phyloP scores from a whole-genome alignment of 2,797 vertebrate species.

The Peromyscus melanophrys region DNA sequence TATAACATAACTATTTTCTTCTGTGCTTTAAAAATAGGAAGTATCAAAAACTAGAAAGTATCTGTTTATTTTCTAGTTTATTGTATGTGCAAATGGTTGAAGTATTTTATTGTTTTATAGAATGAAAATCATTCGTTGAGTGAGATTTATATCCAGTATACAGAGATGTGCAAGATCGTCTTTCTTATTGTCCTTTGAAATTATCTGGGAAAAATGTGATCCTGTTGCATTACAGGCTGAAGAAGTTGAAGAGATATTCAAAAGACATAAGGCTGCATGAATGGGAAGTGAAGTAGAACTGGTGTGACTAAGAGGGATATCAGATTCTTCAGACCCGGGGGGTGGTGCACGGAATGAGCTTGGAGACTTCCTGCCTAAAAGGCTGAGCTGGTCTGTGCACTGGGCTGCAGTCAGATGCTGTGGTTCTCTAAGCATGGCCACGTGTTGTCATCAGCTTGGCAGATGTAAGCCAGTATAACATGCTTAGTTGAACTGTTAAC shows the following conservation, averaged over 20 bases:
- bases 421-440: constrained; percentile 30
- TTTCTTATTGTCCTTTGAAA: constrained; percentile 73
- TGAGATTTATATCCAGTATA: constrained; percentile 66
- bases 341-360: not conserved
- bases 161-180: constrained; percentile 50
- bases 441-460: constrained; percentile 39
- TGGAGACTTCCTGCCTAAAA: constrained; percentile 49
- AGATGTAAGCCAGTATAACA: constrained; percentile 55
- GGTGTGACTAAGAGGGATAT: constrained; percentile 83
- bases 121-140: constrained; percentile 60
- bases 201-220: constrained; percentile 49
- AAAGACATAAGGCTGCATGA: constrained; percentile 77
- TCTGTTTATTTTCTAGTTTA: constrained; percentile 57
- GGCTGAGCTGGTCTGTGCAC: constrained; percentile 42
- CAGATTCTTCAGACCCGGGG: constrained; percentile 78
- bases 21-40: constrained; percentile 64
- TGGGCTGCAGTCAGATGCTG: constrained; percentile 21
- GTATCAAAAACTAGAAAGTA: not conserved
- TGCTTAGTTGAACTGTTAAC: constrained; percentile 32
- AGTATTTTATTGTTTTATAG: constrained; percentile 61
- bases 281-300: constrained; percentile 78
- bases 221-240: constrained; percentile 38
- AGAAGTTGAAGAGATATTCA: constrained; percentile 59
- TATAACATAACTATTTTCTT: constrained; percentile 49
- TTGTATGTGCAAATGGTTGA: not conserved